Percentiles rank a stretch among this genome's conserved stretches.
These are phyloP conservation scores for Bugulina stolonifera DNA, from an alignment of 2,888 invertebrate species.

Conservation along the genomic window DNA sequence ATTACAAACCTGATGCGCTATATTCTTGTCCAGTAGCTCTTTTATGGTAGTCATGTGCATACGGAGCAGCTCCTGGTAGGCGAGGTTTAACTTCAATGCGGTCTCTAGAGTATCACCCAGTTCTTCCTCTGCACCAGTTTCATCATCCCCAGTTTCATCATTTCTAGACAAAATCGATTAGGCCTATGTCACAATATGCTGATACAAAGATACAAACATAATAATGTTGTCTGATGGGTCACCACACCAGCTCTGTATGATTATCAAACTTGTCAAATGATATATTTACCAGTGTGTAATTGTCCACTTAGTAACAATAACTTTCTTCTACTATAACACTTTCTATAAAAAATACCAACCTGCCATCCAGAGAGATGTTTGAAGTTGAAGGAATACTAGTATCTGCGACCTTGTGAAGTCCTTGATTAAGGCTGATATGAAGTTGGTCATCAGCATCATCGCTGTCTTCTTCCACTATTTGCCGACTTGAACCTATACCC, in stretches of 20 bases:
- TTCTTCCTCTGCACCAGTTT: slow-evolving; percentile 25
- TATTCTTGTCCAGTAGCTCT: slow-evolving; percentile 7
- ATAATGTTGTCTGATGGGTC: too few species aligned
- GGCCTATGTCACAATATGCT: background rate
- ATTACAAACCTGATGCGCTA: background rate
- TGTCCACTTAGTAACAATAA: too few species aligned
- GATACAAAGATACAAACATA: background rate
- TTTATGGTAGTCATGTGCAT: background rate
- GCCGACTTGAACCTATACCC: too few species aligned
- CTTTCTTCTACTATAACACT: too few species aligned
- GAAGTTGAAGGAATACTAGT: too few species aligned
- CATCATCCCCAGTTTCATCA: background rate
- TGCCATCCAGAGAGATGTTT: too few species aligned
- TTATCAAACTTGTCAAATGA: too few species aligned
- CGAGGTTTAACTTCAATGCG: slow-evolving; percentile 42
- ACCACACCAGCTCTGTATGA: too few species aligned
- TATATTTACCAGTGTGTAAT: too few species aligned
- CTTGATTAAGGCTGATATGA: background rate
- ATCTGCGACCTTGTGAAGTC: background rate
- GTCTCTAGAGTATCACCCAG: slow-evolving; percentile 35
- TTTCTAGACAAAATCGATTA: background rate
- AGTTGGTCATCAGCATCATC: slow-evolving; percentile 13
- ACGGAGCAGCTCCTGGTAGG: slow-evolving; percentile 40
- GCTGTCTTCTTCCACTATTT: slow-evolving; percentile 12
- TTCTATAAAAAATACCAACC: too few species aligned